Conservation (phyloP, 2,888 invertebrate genomes). For the Omphaloscelis lunosa region DNA sequence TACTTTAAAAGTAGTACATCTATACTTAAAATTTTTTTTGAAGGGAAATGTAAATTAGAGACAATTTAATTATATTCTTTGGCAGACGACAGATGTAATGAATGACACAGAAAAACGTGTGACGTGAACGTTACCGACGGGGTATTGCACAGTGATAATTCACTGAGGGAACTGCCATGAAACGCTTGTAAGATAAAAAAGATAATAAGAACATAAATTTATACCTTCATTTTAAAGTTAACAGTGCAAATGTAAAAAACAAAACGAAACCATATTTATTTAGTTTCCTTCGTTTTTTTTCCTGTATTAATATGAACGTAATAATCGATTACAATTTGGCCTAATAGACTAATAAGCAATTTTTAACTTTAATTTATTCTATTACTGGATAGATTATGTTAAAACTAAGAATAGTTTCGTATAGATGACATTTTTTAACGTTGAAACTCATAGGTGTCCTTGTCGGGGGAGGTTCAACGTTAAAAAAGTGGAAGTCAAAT, state of each 20-base stretch:
- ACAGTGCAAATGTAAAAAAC: not conserved
- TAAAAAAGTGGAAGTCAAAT: not conserved
- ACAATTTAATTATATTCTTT: constrained; percentile 17
- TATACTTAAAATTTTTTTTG: not conserved
- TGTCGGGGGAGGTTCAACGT: too few species aligned
- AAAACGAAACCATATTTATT: not conserved
- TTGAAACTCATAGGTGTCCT: not conserved
- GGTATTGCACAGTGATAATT: constrained; percentile 23
- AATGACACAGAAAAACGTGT: constrained; percentile 11
- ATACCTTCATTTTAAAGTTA: not conserved
- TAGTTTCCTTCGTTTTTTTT: too few species aligned
- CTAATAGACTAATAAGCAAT: too few species aligned
- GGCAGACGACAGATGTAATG: constrained; percentile 2
- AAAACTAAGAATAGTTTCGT: too few species aligned
- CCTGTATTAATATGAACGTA: too few species aligned
- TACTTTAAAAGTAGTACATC: not conserved
- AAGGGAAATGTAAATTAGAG: constrained; percentile 18
- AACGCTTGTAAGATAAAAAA: not conserved
- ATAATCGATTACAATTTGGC: too few species aligned
- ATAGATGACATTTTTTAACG: not conserved
- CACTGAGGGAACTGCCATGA: not conserved
- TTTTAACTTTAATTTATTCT: too few species aligned
- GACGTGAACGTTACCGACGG: not conserved
- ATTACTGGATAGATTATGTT: too few species aligned
- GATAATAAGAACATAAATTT: not conserved